Evolutionary conservation across 92 coral and sea anemone species (phyloP), one percentile per base, ranked within the genome.

Genomic region (Metridium senile): DNA sequence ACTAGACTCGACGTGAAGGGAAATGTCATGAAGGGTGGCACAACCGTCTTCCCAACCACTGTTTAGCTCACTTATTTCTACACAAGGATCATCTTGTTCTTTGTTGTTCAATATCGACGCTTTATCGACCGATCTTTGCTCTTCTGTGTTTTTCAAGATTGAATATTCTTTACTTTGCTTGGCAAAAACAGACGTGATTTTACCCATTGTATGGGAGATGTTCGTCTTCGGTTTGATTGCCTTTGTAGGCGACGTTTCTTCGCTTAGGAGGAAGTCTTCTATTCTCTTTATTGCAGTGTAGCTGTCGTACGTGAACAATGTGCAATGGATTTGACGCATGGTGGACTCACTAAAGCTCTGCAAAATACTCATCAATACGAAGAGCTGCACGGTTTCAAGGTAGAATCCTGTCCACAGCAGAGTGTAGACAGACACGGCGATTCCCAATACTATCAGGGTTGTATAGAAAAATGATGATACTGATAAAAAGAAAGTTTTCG

Each of bases 41-140:
- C 43, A 61, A 34, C 43, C 75, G 4, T 70, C 61, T 1, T 34
- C 59, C 49, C 66, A 59, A 26, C 66, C 66, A 59, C 66, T 59
- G 33, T 26, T 22, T 7, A 26, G 7, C 16, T 59, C 16, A 26
- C 23, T 26, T 9, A 59, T 59, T 8, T 66, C 49, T 16, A 66
- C 18, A 26, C 25, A 1, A 16, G 53, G 53, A 66, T 8, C 10
- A n/a, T 10, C 71, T 33, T 20, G 33, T 28, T 66, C 49, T 8
- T 30, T 30, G 18, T n/a, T 33, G 2, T 20, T 26, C 34, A 6
- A 32, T 10, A 20, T 10, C 49, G 53, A 13, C 3, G 28, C 33
- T 20, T 20, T 66, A 11, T 29, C 71, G 9, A 18, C 3, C 49
- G 23, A 66, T 29, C 13, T 66, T 29, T 4, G 45, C 33, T 66